phyloP scores from a whole-genome alignment of 2,113 vertebrate species.

The Mirounga angustirostris region DNA sequence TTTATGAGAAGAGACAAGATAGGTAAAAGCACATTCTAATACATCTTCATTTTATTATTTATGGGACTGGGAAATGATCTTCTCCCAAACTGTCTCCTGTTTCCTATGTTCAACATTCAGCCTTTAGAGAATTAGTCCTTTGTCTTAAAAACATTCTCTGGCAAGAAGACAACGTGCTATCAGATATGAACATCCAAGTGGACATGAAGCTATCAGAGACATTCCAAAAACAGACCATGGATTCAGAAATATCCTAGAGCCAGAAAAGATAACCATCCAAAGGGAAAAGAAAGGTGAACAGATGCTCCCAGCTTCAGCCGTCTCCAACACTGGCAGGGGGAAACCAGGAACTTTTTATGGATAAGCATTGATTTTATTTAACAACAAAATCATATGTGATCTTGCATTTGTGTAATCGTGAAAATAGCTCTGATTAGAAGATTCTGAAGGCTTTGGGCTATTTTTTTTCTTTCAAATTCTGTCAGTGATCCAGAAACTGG shows the following conservation, averaged over 20 bases:
- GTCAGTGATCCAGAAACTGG: conserved; percentile 25
- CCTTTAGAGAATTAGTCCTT: background rate
- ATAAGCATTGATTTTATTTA: background rate
- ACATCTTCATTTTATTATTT: background rate
- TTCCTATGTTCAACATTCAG: conserved; percentile 25
- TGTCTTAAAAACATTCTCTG: conserved; percentile 6
- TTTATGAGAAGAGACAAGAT: background rate
- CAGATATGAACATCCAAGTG: background rate
- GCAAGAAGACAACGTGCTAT: background rate
- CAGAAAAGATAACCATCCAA: background rate
- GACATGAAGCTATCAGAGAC: conserved; percentile 28
- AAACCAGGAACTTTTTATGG: background rate
- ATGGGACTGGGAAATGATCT: background rate
- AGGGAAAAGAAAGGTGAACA: background rate
- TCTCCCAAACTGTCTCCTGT: background rate
- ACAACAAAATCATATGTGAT: background rate
- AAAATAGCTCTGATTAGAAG: background rate
- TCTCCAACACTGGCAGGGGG: background rate
- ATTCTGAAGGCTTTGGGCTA: background rate
- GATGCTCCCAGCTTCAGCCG: background rate
- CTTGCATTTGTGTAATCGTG: background rate
- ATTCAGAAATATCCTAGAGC: conserved; percentile 15
- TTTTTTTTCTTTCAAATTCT: conserved; percentile 29
- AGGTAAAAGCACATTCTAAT: background rate
- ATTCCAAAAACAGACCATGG: background rate